A percentile compares a stretch with the other conserved stretches of the same genome.
These are phyloP conservation scores for Casuarius casuarius DNA, from an alignment of 2,113 vertebrate species.

Conservation along the genomic window DNA sequence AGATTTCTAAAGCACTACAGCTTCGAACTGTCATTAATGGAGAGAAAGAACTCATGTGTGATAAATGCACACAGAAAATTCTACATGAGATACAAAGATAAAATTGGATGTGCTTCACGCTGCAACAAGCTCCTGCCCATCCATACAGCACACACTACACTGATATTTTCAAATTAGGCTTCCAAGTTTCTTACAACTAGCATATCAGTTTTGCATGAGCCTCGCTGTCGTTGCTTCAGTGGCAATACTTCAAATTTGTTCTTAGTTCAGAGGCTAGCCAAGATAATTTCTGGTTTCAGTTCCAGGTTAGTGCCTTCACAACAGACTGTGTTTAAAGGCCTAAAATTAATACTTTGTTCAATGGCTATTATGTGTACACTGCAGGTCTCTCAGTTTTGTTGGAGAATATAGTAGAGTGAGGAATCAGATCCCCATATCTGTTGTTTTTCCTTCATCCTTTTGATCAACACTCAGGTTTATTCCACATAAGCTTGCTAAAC, in stretches of 20 bases:
- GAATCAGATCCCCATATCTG: neutral
- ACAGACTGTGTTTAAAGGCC: neutral
- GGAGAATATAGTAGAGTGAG: neutral
- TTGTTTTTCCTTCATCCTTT: rapidly evolving
- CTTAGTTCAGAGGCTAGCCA: neutral
- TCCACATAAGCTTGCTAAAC: neutral
- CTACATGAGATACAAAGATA: neutral
- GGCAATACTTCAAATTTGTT: neutral
- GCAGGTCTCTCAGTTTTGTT: neutral
- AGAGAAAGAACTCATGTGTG: neutral
- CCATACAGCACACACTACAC: neutral
- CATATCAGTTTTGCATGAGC: neutral
- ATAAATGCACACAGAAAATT: neutral
- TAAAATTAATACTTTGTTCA: neutral
- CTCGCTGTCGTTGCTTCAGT: neutral
- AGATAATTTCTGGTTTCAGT: neutral
- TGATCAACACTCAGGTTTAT: neutral
- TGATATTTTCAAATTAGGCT: neutral
- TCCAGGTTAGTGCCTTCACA: neutral
- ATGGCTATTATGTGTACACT: neutral
- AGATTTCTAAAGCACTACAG: neutral
- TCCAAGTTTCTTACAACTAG: neutral
- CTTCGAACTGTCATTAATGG: slow-evolving; percentile 12
- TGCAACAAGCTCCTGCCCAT: neutral
- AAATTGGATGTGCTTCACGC: neutral